Base-by-base conservation (phyloP, 2,888 invertebrate genomes). In the Drosophila cognata region DNA sequence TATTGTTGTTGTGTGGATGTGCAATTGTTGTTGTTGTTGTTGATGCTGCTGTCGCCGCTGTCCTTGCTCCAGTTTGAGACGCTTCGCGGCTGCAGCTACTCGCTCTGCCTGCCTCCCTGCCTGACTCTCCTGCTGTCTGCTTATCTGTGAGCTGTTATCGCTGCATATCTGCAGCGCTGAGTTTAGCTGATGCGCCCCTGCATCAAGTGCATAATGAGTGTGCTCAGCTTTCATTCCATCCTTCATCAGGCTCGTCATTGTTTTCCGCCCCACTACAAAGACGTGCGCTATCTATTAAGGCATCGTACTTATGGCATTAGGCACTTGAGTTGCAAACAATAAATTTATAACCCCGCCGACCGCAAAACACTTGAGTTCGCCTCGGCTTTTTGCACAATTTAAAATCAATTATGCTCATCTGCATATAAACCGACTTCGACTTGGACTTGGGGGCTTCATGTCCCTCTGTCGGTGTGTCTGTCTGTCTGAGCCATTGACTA, bases 401-500 rank as follows among this genome's bases (percentile, higher is more conserved):
- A 79, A 88, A 90, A 90, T 91, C 90, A 90, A 91, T 90, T 91
- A 90, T 89, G 84, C 91, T 91, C 89, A 90, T 90, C 90, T 85
- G 90, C 90, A 90, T 91, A 90, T 91, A 90, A 89, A 90, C 78
- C 66, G 81, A 80, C 33, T 33, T 33, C 21, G 10, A 33, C 82
- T 89, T 79, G 64, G 67, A 83, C 78, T 71, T 52, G 71, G 74
- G 69, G 74, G 75, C 78, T 82, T 72, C 77, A 78, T 61, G 16
- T 21, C 21, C 0, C 43, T 43, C 13, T 43, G 43, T 13, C 43
- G 6, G 1, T 21, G 18, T n/a, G 18, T 10, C 46, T 46, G n/a
- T 2, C 41, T 5, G 57, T 35, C 62, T 66, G 51, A 68, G 36
- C 25, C 50, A 61, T 11, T 11, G 16, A 29, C 57, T 38, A 41